Conservation (phyloP, 2,888 invertebrate genomes). For the Perizoma flavofasciatum region DNA sequence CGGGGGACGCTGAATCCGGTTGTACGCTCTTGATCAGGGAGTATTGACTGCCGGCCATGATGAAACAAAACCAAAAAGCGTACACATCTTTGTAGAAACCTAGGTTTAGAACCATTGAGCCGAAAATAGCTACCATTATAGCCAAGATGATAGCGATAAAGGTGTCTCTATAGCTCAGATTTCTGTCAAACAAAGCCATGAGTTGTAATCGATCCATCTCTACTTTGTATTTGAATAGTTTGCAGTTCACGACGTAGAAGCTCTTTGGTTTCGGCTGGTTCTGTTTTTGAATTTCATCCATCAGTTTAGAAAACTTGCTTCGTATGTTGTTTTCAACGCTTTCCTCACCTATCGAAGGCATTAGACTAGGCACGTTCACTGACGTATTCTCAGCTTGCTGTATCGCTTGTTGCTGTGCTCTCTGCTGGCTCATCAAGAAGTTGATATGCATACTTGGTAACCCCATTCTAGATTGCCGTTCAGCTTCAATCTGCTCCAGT, state of each 20-base stretch:
- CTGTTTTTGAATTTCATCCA: slow-evolving; percentile 81
- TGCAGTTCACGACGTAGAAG: slow-evolving; percentile 89
- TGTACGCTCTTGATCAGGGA: slow-evolving; percentile 98
- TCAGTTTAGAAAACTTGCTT: slow-evolving; percentile 82
- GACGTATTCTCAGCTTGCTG: slow-evolving; percentile 58
- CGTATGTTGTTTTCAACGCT: slow-evolving; percentile 81
- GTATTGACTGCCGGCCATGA: slow-evolving; percentile 99
- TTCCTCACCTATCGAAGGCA: slow-evolving; percentile 82
- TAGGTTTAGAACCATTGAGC: slow-evolving; percentile 91
- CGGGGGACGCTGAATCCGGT: slow-evolving; percentile 99
- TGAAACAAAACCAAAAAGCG: slow-evolving; percentile 97
- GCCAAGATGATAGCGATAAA: slow-evolving; percentile 92
- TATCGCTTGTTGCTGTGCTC: slow-evolving; percentile 59
- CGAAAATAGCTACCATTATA: slow-evolving; percentile 92
- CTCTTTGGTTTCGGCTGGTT: slow-evolving; percentile 82
- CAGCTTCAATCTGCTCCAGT: slow-evolving; percentile 77
- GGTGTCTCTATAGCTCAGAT: slow-evolving; percentile 92
- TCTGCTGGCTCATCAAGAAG: slow-evolving; percentile 71
- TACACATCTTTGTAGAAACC: slow-evolving; percentile 96
- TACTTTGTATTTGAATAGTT: slow-evolving; percentile 87
- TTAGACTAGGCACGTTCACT: slow-evolving; percentile 68
- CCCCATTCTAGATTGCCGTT: slow-evolving; percentile 75
- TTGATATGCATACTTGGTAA: slow-evolving; percentile 80
- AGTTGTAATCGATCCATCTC: slow-evolving; percentile 96
- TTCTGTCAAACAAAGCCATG: slow-evolving; percentile 96